Base-by-base conservation (phyloP, 2,797 vertebrate species). In the Tragelaphus oryx region DNA sequence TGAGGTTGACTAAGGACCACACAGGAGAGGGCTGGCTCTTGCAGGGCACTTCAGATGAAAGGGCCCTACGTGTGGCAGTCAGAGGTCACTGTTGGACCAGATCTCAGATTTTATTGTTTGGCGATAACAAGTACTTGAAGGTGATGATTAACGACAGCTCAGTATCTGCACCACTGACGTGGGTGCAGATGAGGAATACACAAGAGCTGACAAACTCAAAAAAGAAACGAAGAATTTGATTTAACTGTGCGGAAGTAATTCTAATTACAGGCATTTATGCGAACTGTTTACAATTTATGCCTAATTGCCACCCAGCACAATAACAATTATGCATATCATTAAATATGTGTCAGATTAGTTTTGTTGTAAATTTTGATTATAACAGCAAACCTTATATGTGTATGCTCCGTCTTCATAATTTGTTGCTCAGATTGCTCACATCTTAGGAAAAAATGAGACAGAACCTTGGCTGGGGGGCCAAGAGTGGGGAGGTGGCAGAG, bases 241-340 rank as follows among this genome's bases (percentile, higher is more conserved):
- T 97, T 97, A 94, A 95, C 87, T 95, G 71, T 95, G 83, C 89
- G 93, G 87, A 96, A 97, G 94, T 97, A 97, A 97, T 96, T 96
- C 89, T 95, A 98, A 97, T 98, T 97, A 93, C 81, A 97, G 95
- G 89, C 96, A 95, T 94, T 98, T 97, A 94, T 95, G 78, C 75
- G n/a, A 95, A 91, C 80, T 96, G 91, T 96, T 97, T 97, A 96
- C 80, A 96, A 95, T 97, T 96, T 95, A 97, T 98, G 95, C 86
- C 54, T 97, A 96, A 97, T 97, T 96, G 55, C 93, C 92, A 97
- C 54, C 90, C 84, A 96, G 86, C 89, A 95, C 92, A 93, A 97
- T 96, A 97, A 95, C 95, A 95, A 96, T 97, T 97, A 96, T 96
- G 94, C 80, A 98, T 96, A 95, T 97, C 92, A 97, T 97, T 97